These are phyloP conservation scores for Habroteleia sp. DNA, from an alignment of 2,888 invertebrate genomes.

Conservation along the genomic window DNA sequence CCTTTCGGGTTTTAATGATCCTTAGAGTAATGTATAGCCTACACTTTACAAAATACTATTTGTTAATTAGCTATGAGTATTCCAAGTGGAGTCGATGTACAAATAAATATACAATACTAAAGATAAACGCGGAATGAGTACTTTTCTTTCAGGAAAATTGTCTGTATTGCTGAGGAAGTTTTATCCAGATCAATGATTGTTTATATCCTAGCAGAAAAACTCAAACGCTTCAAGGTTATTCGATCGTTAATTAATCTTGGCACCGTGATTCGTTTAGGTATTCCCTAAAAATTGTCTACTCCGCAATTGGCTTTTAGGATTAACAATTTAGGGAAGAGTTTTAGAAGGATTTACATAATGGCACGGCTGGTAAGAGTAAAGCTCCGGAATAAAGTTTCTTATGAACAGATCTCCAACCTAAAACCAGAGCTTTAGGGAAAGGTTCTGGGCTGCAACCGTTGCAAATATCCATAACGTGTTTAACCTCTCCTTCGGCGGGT, in stretches of 20 bases:
- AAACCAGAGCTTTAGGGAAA: slow-evolving; percentile 89
- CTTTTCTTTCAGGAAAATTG: background rate
- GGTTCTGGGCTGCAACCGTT: slow-evolving; percentile 89
- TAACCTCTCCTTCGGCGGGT: slow-evolving; percentile 91
- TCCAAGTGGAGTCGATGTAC: slow-evolving; percentile 47
- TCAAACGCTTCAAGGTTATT: background rate
- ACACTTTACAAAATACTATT: slow-evolving; percentile 45
- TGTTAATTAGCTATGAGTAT: slow-evolving; percentile 61
- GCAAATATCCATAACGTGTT: slow-evolving; percentile 89
- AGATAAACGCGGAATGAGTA: background rate
- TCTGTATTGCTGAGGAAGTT: background rate
- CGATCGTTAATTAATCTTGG: slow-evolving; percentile 22
- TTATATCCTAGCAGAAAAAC: background rate
- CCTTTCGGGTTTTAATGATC: slow-evolving; percentile 3
- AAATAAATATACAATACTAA: slow-evolving; percentile 50
- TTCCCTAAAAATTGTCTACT: background rate
- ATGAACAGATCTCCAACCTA: slow-evolving; percentile 88
- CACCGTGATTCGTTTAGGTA: slow-evolving; percentile 36
- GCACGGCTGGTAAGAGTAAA: slow-evolving; percentile 85
- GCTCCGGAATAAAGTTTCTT: slow-evolving; percentile 89
- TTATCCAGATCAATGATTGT: no score
- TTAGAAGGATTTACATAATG: slow-evolving; percentile 86
- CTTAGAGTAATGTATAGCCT: slow-evolving; percentile 12
- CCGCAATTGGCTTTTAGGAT: background rate
- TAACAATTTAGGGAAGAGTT: background rate